phyloP scores from a whole-genome alignment of 2,888 invertebrate genomes.

The Chymomyza caudatula region DNA sequence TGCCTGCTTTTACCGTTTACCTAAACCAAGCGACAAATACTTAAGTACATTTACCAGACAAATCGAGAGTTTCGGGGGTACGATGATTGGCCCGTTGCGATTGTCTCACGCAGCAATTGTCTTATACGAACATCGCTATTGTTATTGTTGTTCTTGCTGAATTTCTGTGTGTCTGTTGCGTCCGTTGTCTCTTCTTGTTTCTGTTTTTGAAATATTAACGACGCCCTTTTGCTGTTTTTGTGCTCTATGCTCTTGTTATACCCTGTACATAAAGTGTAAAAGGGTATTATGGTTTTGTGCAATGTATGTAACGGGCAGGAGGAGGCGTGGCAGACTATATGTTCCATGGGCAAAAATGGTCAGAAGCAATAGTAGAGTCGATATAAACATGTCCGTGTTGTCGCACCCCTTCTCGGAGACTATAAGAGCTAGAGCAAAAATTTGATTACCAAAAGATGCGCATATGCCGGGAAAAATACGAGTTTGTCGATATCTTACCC shows the following conservation, averaged over 20 bases:
- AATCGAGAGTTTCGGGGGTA: conserved; percentile 40
- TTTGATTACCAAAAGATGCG: too few species aligned
- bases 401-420: too few species aligned
- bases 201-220: conserved; percentile 73
- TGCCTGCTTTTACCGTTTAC: conserved; percentile 38
- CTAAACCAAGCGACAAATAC: conserved; percentile 64
- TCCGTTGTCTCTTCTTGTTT: conserved; percentile 37
- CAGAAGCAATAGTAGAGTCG: too few species aligned
- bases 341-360: too few species aligned
- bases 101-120: conserved; percentile 17
- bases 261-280: conserved; percentile 6
- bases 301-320: too few species aligned
- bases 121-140: conserved; percentile 15
- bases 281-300: too few species aligned
- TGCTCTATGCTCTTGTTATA: not conserved
- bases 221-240: conserved; percentile 67
- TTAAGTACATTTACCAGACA: conserved; percentile 55
- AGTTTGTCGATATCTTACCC: too few species aligned
- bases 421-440: too few species aligned
- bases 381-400: too few species aligned
- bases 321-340: too few species aligned
- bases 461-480: too few species aligned
- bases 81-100: conserved; percentile 42
- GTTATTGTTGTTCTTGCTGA: conserved; percentile 1
- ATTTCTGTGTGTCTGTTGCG: conserved; percentile 12